Conservation (phyloP, 2,888 invertebrate species). For the Amphipoea oculea region DNA sequence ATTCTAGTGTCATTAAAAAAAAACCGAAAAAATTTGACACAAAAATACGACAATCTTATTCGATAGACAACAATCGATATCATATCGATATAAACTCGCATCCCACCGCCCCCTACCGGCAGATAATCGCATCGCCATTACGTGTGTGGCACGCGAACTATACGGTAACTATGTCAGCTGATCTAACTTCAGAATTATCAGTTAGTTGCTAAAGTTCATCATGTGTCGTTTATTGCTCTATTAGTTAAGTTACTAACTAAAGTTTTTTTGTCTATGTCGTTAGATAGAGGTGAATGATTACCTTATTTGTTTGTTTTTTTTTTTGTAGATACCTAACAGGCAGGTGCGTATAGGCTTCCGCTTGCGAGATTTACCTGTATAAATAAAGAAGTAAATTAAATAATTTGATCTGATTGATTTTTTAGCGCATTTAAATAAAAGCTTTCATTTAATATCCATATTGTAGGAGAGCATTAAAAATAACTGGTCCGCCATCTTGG, state of each 20-base stretch:
- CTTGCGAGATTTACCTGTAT: no score
- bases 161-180: slow-evolving; percentile 56
- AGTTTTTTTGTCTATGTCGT: slow-evolving; percentile 36
- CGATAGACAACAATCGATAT: slow-evolving; percentile 56
- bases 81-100: slow-evolving; percentile 42
- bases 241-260: slow-evolving; percentile 53
- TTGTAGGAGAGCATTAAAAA: no score
- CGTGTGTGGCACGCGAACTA: slow-evolving; percentile 81
- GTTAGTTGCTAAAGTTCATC: slow-evolving; percentile 62
- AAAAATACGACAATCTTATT: not conserved
- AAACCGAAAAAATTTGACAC: not conserved
- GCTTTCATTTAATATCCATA: no score
- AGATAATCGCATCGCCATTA: slow-evolving; percentile 84
- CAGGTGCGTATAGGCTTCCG: not conserved
- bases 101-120: slow-evolving; percentile 68
- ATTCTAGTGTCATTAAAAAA: not conserved
- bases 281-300: slow-evolving; percentile 35
- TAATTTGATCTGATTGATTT: no score
- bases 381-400: no score
- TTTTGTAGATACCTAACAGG: not conserved
- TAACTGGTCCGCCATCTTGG: no score
- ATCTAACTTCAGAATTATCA: slow-evolving; percentile 62
- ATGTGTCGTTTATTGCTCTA: slow-evolving; percentile 65
- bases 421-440: no score
- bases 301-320: slow-evolving; percentile 23